Evolutionary conservation across 2,888 invertebrate genomes (phyloP), one percentile per base, ranked within the genome.

Genomic region (Scotopteryx bipunctaria): DNA sequence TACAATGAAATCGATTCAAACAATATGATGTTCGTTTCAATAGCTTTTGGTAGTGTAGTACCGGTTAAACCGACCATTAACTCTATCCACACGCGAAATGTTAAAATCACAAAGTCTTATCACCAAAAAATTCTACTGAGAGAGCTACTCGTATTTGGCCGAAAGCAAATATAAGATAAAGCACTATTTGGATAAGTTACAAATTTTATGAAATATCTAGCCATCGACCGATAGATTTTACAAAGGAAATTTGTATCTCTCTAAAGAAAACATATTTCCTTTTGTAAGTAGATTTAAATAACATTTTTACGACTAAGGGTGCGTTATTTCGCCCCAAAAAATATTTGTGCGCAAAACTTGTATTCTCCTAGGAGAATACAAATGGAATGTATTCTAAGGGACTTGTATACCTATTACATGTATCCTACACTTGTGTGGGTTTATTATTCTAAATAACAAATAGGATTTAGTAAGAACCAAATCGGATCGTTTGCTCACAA

Each of bases 321-420:
- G 36, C 41, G 43, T 50, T 45, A 45, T 50, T 49, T 60, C 59
- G 19, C 51, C 45, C 23, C 53, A 57, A 61, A 58, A 66, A 69
- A 65, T 57, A 64, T 72, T 66, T 65, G 53, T 61, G 32, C 14
- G 42, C 32, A 49, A 49, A 59, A 54, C 61, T 59, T 55, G 44
- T n/a, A n/a, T n/a, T n/a, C n/a, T n/a, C n/a, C n/a, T n/a, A n/a
- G 44, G 41, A 62, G 55, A 65, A 66, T 57, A 64, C 27, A 65
- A 66, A 71, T 63, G 53, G 54, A 52, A 66, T 46, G 35, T 59
- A 56, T 64, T 49, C 40, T 58, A 42, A 43, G 57, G 51, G 56
- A 25, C 42, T 54, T 61, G 43, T 49, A 46, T 61, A 60, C n/a
- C n/a, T n/a, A n/a, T n/a, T n/a, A n/a, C 66, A 71, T 59, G 66